Conservation (phyloP, 1,140 invertebrate species). For the Polypedilum pembai region DNA sequence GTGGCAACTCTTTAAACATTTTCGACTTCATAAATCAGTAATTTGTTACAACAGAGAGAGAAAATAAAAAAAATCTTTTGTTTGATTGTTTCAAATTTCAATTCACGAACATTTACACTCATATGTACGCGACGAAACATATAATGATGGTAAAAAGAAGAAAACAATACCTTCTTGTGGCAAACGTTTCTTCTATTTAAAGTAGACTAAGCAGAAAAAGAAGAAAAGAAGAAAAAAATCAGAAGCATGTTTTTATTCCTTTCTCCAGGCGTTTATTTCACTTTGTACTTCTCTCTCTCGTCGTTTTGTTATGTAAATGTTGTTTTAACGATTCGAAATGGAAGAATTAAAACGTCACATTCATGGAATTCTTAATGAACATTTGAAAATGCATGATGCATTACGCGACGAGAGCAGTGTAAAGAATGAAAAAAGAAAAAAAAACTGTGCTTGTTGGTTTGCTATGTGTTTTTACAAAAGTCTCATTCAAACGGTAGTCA, state of each 20-base stretch:
- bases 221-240: conserved; percentile 5
- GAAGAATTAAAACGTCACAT: conserved; percentile 20
- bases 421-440: conserved; percentile 12
- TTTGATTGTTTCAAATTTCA: too few relatives aligned
- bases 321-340: conserved; percentile 25
- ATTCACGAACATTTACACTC: too few relatives aligned
- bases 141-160: conserved; percentile 2
- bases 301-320: conserved; percentile 16
- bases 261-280: not conserved
- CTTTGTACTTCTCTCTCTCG: not conserved
- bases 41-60: too few relatives aligned
- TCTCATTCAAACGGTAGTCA: too few relatives aligned
- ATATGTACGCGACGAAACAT: not conserved
- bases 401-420: conserved; percentile 13
- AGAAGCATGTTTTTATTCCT: conserved; percentile 12
- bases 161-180: not conserved
- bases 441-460: conserved; percentile 8
- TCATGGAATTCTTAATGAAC: conserved; percentile 26
- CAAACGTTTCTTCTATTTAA: conserved; percentile 6
- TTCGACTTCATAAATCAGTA: too few relatives aligned
- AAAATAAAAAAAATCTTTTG: too few relatives aligned
- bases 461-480: not conserved
- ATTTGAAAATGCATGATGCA: conserved; percentile 25
- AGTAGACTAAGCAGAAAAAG: not conserved
- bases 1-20: not conserved